A percentile compares a stretch with the other conserved stretches of the same genome.
Conservation (phyloP, 2,113 vertebrate species). For the Myrmecophaga tridactyla region DNA sequence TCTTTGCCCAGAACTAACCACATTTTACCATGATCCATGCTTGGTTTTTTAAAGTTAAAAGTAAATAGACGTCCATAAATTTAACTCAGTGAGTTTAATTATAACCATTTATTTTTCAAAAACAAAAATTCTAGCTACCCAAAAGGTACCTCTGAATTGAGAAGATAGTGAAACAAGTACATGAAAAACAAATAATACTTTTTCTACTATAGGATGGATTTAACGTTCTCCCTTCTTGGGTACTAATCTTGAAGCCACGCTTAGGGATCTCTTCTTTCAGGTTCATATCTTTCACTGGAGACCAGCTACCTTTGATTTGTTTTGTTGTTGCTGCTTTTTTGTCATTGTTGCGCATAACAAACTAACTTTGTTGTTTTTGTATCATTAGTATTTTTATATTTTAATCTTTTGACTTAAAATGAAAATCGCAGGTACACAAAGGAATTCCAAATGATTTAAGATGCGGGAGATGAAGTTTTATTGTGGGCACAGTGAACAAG, state of each 20-base stretch:
- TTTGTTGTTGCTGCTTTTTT: not conserved
- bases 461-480: conserved; percentile 70
- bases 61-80: not conserved
- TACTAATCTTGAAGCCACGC: not conserved
- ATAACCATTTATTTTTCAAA: not conserved
- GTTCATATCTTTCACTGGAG: not conserved
- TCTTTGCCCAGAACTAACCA: not conserved
- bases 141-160: not conserved
- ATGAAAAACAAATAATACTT: not conserved
- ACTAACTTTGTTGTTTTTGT: not conserved
- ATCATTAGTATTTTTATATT: not conserved
- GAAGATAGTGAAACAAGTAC: not conserved
- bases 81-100: not conserved
- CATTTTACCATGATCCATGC: not conserved
- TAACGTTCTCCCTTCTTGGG: not conserved
- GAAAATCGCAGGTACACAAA: conserved; percentile 71
- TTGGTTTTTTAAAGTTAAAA: not conserved
- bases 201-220: not conserved
- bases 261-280: not conserved
- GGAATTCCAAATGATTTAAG: conserved; percentile 64
- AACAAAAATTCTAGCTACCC: not conserved
- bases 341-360: not conserved
- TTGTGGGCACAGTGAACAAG: conserved; percentile 70
- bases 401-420: conserved; percentile 52
- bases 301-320: not conserved